Evolutionary conservation across 2,113 vertebrate species (phyloP), one percentile per base, ranked within the genome.

Genomic region (Misgurnus anguillicaudatus): DNA sequence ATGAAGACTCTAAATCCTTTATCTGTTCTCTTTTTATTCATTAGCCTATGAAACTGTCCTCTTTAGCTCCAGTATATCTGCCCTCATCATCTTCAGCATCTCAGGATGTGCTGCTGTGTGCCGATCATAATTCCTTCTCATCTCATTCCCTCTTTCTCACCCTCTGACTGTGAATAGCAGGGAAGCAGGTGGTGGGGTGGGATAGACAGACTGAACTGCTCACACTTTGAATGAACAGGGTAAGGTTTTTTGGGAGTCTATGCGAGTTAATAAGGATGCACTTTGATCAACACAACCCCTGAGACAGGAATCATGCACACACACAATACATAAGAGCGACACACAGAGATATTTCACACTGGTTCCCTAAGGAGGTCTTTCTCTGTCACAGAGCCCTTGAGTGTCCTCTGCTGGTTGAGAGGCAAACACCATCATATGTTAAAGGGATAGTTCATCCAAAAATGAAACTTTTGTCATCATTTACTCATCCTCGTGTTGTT

Each of bases 361-460:
- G n/a, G 31, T 16, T 42, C 58, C 72, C 57, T 74, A 9, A 61
- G 47, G 41, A 61, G 41, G 31, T 66, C 21, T 4, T 55, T 39
- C n/a, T 24, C 31, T 4, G 3, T 65, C 47, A 55, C 38, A 65
- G 69, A 73, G 70, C 55, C 75, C 63, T 58, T 42, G 36, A 60
- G 21, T 19, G 51, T 53, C 24, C 70, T 66, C 78, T 80, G 55
- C 39, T 80, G 78, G 38, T 21, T 60, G 16, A 31, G 42, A 66
- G 1, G 6, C 10, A 42, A 41, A 63, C 24, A 64, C 3, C 57
- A 51, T 36, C 9, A 14, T 11, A 9, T 13, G 2, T 13, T 14
- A 48, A 3, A 48, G 10, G n/a, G n/a, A n/a, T n/a, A n/a, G n/a
- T n/a, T n/a, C n/a, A n/a, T n/a, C n/a, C n/a, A n/a, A n/a, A n/a